phyloP scores from a whole-genome alignment of 2,888 invertebrate species.

The Bruchidius siliquastri region DNA sequence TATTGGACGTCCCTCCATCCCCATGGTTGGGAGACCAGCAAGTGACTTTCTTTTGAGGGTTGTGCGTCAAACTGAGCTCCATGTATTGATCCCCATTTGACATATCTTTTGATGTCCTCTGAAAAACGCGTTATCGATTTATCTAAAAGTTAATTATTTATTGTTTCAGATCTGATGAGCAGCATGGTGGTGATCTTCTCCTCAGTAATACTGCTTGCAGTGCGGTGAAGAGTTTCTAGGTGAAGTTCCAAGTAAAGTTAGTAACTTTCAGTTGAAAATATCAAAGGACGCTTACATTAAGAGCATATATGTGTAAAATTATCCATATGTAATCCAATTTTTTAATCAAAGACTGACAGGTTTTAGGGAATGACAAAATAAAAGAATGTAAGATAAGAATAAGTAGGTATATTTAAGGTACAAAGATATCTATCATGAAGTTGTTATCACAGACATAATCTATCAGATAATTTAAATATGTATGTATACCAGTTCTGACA shows the following conservation, averaged over 20 bases:
- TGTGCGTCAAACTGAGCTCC: too few relatives aligned
- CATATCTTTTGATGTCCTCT: too few relatives aligned
- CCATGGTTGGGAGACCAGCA: too few relatives aligned
- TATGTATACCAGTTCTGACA: background rate
- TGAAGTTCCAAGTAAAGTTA: background rate
- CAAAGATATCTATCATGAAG: background rate
- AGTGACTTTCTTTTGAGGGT: too few relatives aligned
- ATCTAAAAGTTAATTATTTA: background rate
- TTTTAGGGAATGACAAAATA: background rate
- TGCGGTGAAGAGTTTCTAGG: background rate
- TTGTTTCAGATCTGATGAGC: background rate
- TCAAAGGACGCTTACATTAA: slow-evolving; percentile 37
- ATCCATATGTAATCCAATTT: slow-evolving; percentile 37
- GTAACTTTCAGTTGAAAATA: slow-evolving; percentile 28
- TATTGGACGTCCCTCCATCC: too few relatives aligned
- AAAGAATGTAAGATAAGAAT: background rate
- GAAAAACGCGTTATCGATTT: too few relatives aligned
- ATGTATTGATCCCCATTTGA: too few relatives aligned
- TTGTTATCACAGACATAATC: background rate
- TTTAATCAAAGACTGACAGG: slow-evolving; percentile 44
- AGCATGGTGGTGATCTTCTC: background rate
- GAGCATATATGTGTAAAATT: slow-evolving; percentile 41
- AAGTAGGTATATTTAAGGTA: background rate
- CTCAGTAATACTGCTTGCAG: background rate
- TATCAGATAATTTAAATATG: background rate